Conservation (phyloP, 2,888 invertebrate species). For the Andrena praecox region DNA sequence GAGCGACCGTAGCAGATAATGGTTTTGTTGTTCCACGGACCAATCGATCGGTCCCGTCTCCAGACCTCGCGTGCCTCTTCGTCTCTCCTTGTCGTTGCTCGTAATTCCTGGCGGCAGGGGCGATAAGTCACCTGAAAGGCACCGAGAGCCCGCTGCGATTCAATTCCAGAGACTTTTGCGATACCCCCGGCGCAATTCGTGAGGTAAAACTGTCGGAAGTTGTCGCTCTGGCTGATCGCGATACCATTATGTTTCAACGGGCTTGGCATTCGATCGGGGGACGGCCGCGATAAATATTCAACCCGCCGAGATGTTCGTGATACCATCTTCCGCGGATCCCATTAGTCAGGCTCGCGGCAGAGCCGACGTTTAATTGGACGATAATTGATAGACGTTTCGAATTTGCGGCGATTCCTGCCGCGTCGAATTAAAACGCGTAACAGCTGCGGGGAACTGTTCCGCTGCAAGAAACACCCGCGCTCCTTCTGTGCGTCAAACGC, state of each 20-base stretch:
- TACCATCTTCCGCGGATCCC: not conserved
- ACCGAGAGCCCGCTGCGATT: constrained; percentile 31
- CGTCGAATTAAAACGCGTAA: not conserved
- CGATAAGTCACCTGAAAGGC: constrained; percentile 72
- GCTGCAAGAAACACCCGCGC: constrained; percentile 39
- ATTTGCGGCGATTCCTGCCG: too few relatives aligned
- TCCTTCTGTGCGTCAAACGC: constrained; percentile 40
- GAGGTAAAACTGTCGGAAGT: constrained; percentile 32
- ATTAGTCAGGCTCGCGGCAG: not conserved
- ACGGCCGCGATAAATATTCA: not conserved
- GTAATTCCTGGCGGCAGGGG: constrained; percentile 67
- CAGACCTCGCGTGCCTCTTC: constrained; percentile 61
- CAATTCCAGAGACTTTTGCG: constrained; percentile 28
- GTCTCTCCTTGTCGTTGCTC: constrained; percentile 47
- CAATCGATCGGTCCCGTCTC: constrained; percentile 69
- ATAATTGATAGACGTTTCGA: not conserved
- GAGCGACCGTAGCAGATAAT: constrained; percentile 77
- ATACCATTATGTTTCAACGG: constrained; percentile 1
- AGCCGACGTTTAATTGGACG: not conserved
- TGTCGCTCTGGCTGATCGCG: constrained; percentile 21
- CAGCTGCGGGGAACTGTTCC: constrained; percentile 34
- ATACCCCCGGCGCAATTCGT: constrained; percentile 31
- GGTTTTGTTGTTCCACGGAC: constrained; percentile 75
- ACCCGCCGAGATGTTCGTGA: not conserved
- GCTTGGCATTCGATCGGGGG: not conserved